Evolutionary conservation across 2,888 invertebrate species (phyloP).

Genomic region (Amiota communis): DNA sequence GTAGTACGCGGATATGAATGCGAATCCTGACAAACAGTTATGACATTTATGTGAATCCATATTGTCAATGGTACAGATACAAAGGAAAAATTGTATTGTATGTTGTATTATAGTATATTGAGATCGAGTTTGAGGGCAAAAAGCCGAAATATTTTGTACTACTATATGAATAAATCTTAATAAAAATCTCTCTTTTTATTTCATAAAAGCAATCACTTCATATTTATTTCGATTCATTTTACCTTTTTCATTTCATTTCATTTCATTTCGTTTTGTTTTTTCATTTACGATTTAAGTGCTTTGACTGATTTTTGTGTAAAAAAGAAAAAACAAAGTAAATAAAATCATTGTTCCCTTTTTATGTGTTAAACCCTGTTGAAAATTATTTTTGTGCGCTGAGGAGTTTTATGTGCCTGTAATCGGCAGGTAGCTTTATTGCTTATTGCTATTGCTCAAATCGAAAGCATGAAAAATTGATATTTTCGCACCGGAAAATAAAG

Average conservation of each 20-base stretch:
- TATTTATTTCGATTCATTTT: background rate
- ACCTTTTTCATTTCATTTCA: background rate
- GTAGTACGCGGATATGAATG: constrained; percentile 2
- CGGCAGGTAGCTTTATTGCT: constrained; percentile 11
- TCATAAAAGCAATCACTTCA: constrained; percentile 18
- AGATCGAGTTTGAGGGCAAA: background rate
- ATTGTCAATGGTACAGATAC: too few species aligned
- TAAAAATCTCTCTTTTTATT: constrained; percentile 19
- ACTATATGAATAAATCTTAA: constrained; percentile 14
- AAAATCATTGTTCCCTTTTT: background rate
- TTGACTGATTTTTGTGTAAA: constrained; percentile 9
- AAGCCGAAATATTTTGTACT: background rate
- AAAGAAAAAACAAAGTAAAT: background rate
- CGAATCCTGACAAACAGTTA: constrained; percentile 23
- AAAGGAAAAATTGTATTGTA: too few species aligned
- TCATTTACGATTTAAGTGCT: background rate
- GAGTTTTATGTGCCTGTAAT: background rate
- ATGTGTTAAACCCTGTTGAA: too few species aligned
- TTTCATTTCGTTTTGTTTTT: background rate
- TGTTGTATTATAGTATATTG: too few species aligned
- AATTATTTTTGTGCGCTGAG: background rate
- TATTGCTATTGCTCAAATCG: background rate
- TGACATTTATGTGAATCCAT: constrained; percentile 7
- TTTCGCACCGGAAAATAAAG: too few species aligned
- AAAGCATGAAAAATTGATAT: too few species aligned